These are phyloP conservation scores for Clarias gariepinus DNA, from an alignment of 2,113 vertebrate genomes.

Conservation along the genomic window DNA sequence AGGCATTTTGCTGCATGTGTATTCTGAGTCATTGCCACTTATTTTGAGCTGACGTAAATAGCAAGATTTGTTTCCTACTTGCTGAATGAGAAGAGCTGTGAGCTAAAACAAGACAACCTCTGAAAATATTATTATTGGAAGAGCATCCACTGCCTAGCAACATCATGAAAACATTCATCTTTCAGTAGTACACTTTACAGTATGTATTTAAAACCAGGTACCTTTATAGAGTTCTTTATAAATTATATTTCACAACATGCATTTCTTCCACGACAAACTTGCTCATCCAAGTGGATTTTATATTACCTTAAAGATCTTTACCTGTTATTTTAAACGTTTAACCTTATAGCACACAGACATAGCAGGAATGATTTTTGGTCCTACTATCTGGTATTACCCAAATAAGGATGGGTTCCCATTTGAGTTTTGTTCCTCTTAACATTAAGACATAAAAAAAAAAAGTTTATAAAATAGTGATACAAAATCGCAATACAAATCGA, in stretches of 20 bases:
- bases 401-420: too few relatives aligned
- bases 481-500: too few relatives aligned
- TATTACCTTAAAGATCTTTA: too few relatives aligned
- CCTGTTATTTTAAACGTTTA: too few relatives aligned
- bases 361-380: too few relatives aligned
- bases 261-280: background rate
- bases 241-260: background rate
- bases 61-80: background rate
- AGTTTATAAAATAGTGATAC: too few relatives aligned
- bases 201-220: background rate
- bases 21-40: background rate
- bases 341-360: too few relatives aligned
- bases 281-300: too few relatives aligned
- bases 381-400: too few relatives aligned
- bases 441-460: too few relatives aligned
- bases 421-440: too few relatives aligned
- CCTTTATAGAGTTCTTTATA: background rate
- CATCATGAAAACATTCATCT: background rate
- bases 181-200: background rate
- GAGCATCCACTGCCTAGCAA: constrained; percentile 12
- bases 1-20: background rate
- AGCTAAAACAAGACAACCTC: constrained; percentile 26
- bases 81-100: constrained; percentile 36
- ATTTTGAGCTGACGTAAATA: constrained; percentile 18
- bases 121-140: constrained; percentile 25